phyloP scores from a whole-genome alignment of 2,113 vertebrate genomes.

The Tupaia chinensis region DNA sequence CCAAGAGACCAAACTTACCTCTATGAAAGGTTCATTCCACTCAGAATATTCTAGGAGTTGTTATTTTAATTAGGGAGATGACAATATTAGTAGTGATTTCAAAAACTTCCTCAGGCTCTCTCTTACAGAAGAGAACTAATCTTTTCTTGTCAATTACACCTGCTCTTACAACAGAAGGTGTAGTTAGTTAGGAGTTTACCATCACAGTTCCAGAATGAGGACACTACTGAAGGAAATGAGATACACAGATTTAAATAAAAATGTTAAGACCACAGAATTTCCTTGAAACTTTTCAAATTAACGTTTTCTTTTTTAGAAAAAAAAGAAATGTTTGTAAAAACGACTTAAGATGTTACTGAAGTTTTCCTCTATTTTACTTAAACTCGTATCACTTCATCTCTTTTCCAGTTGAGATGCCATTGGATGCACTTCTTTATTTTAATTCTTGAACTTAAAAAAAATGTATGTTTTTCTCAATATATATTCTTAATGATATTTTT shows the following conservation, averaged over 20 bases:
- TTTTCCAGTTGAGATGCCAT: background rate
- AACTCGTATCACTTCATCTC: background rate
- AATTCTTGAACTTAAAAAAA: background rate
- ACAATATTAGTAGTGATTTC: background rate
- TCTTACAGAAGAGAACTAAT: background rate
- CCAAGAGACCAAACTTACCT: slow-evolving; percentile 22
- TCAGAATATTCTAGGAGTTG: slow-evolving; percentile 20
- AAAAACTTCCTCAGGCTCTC: background rate
- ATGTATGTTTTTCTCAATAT: background rate
- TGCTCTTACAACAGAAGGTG: background rate
- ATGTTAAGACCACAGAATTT: background rate
- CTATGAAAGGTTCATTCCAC: background rate
- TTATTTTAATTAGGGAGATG: slow-evolving; percentile 50
- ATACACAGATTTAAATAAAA: background rate
- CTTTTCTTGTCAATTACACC: background rate
- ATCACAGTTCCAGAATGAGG: background rate
- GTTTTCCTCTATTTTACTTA: background rate
- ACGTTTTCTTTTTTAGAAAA: background rate
- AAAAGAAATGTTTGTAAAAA: background rate
- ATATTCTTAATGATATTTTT: background rate
- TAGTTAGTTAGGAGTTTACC: background rate
- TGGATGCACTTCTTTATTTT: background rate
- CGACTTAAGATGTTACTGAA: background rate
- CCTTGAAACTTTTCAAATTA: background rate
- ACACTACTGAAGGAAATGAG: background rate